Conservation (phyloP, 2,888 invertebrate genomes). For the Metopia argyrocephala region DNA sequence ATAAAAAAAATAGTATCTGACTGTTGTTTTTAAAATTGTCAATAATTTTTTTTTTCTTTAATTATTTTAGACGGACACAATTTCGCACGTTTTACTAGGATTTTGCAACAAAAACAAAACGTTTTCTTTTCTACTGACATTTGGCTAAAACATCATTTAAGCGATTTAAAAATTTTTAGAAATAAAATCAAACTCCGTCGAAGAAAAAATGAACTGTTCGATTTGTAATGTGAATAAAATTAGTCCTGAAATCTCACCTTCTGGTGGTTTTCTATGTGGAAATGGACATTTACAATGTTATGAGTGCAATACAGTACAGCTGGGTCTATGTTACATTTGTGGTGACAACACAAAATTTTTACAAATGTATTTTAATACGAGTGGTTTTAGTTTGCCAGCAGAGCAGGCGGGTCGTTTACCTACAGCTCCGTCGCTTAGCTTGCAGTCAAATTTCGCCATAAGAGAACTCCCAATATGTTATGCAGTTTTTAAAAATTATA, state of each 20-base stretch:
- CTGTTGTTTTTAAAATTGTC: too few relatives aligned
- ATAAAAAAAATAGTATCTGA: too few relatives aligned
- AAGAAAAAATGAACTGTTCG: constrained; percentile 63
- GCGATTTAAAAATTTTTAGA: constrained; percentile 11
- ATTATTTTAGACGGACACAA: constrained; percentile 34
- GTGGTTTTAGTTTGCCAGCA: not conserved
- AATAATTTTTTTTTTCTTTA: not conserved
- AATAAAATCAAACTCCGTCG: not conserved
- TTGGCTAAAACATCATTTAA: not conserved
- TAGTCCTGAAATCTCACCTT: constrained; percentile 56
- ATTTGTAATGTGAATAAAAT: constrained; percentile 63
- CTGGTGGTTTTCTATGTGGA: constrained; percentile 63
- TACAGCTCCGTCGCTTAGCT: not conserved
- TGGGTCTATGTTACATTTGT: constrained; percentile 54
- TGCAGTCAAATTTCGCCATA: not conserved
- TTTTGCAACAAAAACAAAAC: constrained; percentile 5
- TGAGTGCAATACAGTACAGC: constrained; percentile 38
- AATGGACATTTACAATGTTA: constrained; percentile 64
- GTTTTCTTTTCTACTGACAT: constrained; percentile 1
- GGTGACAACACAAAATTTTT: constrained; percentile 54
- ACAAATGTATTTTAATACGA: constrained; percentile 54
- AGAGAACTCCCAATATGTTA: not conserved
- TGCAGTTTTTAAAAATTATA: too few relatives aligned
- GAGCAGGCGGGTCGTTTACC: not conserved
- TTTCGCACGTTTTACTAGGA: constrained; percentile 8